phyloP scores from a whole-genome alignment of 2,113 vertebrate species.

The Helogale parvula region DNA sequence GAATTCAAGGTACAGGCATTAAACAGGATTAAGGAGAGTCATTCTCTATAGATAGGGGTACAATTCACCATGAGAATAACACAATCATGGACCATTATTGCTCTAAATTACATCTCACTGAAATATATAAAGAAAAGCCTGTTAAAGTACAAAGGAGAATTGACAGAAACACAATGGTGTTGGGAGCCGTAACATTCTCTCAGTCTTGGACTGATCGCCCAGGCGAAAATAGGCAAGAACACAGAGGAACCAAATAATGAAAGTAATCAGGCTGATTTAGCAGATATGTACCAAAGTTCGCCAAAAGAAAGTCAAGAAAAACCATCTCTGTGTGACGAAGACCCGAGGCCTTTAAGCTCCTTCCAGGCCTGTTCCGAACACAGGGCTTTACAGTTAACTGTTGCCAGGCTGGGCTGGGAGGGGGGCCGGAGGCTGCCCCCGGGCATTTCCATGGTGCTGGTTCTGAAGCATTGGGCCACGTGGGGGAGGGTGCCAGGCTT shows the following conservation, averaged over 20 bases:
- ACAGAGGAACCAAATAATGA: not conserved
- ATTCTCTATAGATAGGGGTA: not conserved
- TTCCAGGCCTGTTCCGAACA: not conserved
- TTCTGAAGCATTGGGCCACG: rapidly evolving
- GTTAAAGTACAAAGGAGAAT: conserved; percentile 25
- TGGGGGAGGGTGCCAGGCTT: not conserved
- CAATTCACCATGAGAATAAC: not conserved
- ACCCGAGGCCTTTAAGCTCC: not conserved
- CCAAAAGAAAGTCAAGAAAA: conserved; percentile 37
- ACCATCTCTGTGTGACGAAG: not conserved
- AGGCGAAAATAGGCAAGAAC: conserved; percentile 13
- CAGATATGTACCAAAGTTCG: not conserved
- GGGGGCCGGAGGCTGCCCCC: not conserved
- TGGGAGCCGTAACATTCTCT: not conserved
- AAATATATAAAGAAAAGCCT: conserved; percentile 43
- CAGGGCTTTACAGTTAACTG: not conserved
- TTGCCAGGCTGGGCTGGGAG: not conserved
- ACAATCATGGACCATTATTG: not conserved
- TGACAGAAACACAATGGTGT: not conserved
- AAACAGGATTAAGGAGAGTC: conserved; percentile 11
- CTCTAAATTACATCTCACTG: conserved; percentile 35
- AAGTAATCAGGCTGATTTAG: conserved; percentile 22
- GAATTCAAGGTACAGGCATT: not conserved
- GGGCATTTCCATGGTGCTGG: not conserved
- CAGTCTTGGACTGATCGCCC: not conserved